phyloP scores from a whole-genome alignment of 1,140 invertebrate species.

The Nebria ingens region DNA sequence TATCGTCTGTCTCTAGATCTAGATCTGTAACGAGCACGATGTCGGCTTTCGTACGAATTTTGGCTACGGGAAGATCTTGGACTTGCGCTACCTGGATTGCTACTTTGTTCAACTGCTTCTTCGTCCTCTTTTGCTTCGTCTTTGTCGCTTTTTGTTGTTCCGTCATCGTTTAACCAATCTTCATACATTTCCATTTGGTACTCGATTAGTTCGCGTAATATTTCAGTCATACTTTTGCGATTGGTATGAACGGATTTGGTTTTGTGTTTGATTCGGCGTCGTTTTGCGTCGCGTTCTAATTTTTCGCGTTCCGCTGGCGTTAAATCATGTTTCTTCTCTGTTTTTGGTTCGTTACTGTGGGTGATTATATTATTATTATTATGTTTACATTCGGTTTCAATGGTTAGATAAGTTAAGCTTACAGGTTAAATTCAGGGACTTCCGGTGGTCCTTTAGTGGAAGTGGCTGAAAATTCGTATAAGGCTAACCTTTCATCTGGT shows the following conservation, averaged over 20 bases:
- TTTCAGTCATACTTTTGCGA: slow-evolving; percentile 48
- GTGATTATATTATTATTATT: neutral
- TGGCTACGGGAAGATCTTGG: neutral
- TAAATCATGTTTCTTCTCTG: slow-evolving; percentile 19
- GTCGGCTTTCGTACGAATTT: neutral
- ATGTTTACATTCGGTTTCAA: too few relatives aligned
- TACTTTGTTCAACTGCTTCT: neutral
- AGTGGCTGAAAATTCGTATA: slow-evolving; percentile 40
- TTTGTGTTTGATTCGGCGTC: slow-evolving; percentile 46
- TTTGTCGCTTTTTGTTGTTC: neutral
- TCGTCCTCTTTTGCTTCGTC: neutral
- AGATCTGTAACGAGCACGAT: neutral
- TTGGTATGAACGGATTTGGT: slow-evolving; percentile 48
- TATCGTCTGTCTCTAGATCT: neutral
- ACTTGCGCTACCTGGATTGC: neutral
- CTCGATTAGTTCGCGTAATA: slow-evolving; percentile 49
- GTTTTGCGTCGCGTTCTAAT: slow-evolving; percentile 49
- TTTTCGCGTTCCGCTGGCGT: slow-evolving; percentile 40
- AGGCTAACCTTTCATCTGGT: slow-evolving; percentile 37
- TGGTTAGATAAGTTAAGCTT: slow-evolving; percentile 22
- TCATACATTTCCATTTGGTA: slow-evolving; percentile 38
- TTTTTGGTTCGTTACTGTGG: slow-evolving; percentile 13
- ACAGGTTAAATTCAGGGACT: slow-evolving; percentile 29
- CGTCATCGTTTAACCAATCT: slow-evolving; percentile 20
- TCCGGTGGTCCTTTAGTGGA: slow-evolving; percentile 31